A percentile compares a stretch with the other conserved stretches of the same genome.
phyloP scores from a whole-genome alignment of 2,113 vertebrate species.

The Boulengeromyrus knoepffleri region DNA sequence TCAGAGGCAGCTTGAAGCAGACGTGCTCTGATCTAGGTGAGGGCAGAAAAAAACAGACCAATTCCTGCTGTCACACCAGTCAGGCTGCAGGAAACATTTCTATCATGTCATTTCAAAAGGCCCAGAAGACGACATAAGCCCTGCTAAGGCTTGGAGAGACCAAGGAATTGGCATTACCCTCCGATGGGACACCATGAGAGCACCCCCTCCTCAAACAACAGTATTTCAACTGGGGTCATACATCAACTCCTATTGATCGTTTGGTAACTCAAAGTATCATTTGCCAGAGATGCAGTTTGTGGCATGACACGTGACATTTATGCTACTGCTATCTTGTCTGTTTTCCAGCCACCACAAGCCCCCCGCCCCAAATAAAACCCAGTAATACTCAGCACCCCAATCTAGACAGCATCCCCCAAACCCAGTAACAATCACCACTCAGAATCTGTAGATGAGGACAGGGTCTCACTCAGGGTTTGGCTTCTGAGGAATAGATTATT shows the following conservation, averaged over 20 bases:
- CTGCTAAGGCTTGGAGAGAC: not conserved
- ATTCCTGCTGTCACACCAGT: not conserved
- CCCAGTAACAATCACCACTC: not conserved
- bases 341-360: not conserved
- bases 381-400: not conserved
- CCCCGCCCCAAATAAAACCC: not conserved
- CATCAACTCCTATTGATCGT: constrained; percentile 8
- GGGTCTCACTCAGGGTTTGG: not conserved
- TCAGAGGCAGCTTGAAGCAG: not conserved
- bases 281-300: not conserved
- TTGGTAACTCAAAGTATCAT: not conserved
- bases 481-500: not conserved
- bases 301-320: not conserved
- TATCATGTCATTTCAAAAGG: not conserved
- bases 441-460: not conserved
- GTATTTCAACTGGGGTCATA: not conserved
- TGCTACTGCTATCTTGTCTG: not conserved
- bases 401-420: not conserved
- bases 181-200: not conserved
- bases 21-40: not conserved
- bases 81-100: not conserved
- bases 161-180: not conserved
- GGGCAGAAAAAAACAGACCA: not conserved
- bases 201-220: not conserved
- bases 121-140: not conserved